Evolutionary conservation across 1,140 invertebrate species (phyloP).

Genomic region (Calycopis cecrops): DNA sequence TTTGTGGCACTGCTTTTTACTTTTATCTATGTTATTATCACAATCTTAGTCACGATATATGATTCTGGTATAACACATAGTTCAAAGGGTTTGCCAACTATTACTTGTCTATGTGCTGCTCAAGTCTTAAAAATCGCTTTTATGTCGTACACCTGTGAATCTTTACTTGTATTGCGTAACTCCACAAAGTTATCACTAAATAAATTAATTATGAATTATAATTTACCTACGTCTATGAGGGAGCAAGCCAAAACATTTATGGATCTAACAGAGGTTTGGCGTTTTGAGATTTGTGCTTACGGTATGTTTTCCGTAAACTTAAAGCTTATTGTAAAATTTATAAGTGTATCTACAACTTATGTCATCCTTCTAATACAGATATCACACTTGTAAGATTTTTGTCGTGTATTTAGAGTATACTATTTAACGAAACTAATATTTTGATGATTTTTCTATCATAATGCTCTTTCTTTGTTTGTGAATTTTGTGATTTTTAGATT

Average conservation of each 20-base stretch:
- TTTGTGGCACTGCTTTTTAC: slow-evolving; percentile 43
- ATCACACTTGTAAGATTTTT: slow-evolving; percentile 28
- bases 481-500: too few species aligned
- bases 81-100: slow-evolving; percentile 25
- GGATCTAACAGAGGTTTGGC: slow-evolving; percentile 47
- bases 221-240: slow-evolving; percentile 36
- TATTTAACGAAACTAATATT: too few species aligned
- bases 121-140: slow-evolving; percentile 35
- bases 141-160: slow-evolving; percentile 44
- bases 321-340: slow-evolving; percentile 46
- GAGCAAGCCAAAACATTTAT: slow-evolving; percentile 51
- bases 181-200: slow-evolving; percentile 40
- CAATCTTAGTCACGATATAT: slow-evolving; percentile 46
- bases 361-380: slow-evolving; percentile 53
- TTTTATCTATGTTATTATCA: slow-evolving; percentile 44
- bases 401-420: too few species aligned
- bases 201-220: slow-evolving; percentile 50
- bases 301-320: slow-evolving; percentile 50
- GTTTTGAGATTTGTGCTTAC: slow-evolving; percentile 37
- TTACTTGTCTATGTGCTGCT: slow-evolving; percentile 35
- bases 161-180: slow-evolving; percentile 32
- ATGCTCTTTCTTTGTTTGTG: too few species aligned
- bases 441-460: too few species aligned
- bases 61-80: slow-evolving; percentile 26
- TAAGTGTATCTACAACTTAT: slow-evolving; percentile 47